Percentiles rank a stretch among this genome's conserved stretches.
These are phyloP conservation scores for Acleris cristana DNA, from an alignment of 2,888 invertebrate species.

Conservation along the genomic window DNA sequence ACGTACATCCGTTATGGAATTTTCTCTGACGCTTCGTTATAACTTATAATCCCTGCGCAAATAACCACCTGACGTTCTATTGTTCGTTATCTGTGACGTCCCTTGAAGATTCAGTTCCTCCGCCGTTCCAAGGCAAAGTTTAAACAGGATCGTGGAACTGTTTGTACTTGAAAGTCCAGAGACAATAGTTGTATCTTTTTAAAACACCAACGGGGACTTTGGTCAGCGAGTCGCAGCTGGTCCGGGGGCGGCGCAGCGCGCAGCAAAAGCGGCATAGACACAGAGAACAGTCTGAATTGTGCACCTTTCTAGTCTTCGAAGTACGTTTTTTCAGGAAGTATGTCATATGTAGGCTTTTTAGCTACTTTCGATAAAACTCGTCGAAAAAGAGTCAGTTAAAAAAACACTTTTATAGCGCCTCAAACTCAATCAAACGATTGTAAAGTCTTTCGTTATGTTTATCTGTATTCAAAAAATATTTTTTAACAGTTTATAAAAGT, in stretches of 20 bases:
- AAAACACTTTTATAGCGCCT: background rate
- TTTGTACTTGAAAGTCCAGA: conserved; percentile 76
- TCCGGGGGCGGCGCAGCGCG: conserved; percentile 64
- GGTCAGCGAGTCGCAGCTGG: conserved; percentile 66
- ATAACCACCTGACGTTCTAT: conserved; percentile 54
- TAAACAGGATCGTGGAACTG: conserved; percentile 53
- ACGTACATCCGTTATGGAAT: conserved; percentile 11
- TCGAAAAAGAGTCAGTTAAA: conserved; percentile 7
- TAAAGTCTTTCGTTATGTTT: background rate
- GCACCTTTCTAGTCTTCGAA: conserved; percentile 70
- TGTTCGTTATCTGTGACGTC: conserved; percentile 49
- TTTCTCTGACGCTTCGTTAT: conserved; percentile 15
- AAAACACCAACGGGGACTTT: conserved; percentile 72
- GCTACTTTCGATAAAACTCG: conserved; percentile 10
- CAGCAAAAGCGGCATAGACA: conserved; percentile 72
- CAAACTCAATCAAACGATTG: background rate
- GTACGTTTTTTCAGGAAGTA: conserved; percentile 63
- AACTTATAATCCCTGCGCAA: conserved; percentile 45
- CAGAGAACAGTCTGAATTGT: conserved; percentile 61
- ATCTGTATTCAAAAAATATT: background rate
- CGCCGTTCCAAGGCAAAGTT: conserved; percentile 18
- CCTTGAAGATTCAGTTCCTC: conserved; percentile 34
- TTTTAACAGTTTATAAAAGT: background rate
- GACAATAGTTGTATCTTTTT: conserved; percentile 76
- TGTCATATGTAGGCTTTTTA: conserved; percentile 79